Conservation (phyloP, 2,888 invertebrate species). For the Limnephilus lunatus region DNA sequence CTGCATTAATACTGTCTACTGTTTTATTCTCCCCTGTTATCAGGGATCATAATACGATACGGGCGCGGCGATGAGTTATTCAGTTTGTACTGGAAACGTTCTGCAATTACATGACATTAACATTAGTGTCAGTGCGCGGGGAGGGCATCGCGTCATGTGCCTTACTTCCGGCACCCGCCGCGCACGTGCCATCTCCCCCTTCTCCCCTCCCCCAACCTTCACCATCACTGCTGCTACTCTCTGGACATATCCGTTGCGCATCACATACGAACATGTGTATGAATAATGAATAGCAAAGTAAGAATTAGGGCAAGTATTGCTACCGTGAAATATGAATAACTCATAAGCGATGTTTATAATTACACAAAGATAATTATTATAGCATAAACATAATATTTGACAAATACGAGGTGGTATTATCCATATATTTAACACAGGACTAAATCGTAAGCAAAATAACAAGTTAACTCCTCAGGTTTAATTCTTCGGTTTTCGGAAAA, state of each 20-base stretch:
- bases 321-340: background rate
- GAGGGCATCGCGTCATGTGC: constrained; percentile 54
- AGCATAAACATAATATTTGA: too few relatives aligned
- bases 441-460: too few relatives aligned
- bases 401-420: background rate
- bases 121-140: constrained; percentile 55
- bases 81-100: constrained; percentile 53
- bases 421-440: too few relatives aligned
- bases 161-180: constrained; percentile 53
- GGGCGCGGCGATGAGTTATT: constrained; percentile 63
- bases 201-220: background rate
- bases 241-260: constrained; percentile 29
- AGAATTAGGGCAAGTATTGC: background rate
- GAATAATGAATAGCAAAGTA: background rate
- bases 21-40: constrained; percentile 38
- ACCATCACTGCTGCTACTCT: constrained; percentile 27
- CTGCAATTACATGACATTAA: constrained; percentile 63
- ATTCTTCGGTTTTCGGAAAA: too few relatives aligned
- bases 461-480: too few relatives aligned
- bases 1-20: background rate
- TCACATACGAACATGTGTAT: constrained; percentile 6
- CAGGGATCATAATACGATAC: constrained; percentile 55
- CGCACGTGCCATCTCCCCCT: constrained; percentile 45
- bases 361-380: background rate
- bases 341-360: background rate